phyloP scores from a whole-genome alignment of 2,797 vertebrate species.

The Pangasius krempfi region DNA sequence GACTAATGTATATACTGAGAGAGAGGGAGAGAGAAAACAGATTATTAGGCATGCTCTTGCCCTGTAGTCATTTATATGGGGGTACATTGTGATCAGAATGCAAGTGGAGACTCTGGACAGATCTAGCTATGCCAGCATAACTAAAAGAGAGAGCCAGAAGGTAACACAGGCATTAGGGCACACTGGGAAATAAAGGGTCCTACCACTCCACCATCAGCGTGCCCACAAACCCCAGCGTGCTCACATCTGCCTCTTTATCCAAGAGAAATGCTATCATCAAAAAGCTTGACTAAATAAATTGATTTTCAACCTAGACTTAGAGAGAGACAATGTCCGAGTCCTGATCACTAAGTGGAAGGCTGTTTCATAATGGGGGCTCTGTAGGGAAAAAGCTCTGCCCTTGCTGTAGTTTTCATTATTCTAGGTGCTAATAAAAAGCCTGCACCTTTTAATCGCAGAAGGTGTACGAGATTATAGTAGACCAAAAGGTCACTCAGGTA shows the following conservation, averaged over 20 bases:
- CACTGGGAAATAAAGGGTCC: neutral
- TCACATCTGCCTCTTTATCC: neutral
- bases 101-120: neutral
- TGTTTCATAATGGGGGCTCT: neutral
- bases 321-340: neutral
- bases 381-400: neutral
- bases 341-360: neutral
- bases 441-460: neutral
- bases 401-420: neutral
- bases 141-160: neutral
- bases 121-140: neutral
- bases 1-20: neutral
- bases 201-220: neutral
- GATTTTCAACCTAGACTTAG: neutral
- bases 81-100: neutral
- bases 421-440: neutral
- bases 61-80: neutral
- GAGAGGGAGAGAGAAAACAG: neutral
- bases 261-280: neutral
- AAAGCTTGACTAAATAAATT: neutral
- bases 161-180: neutral
- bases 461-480: neutral
- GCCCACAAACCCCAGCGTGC: neutral
- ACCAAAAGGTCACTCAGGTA: neutral
- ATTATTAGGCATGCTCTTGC: neutral